These are phyloP conservation scores for Catonia carolina DNA, from an alignment of 2,888 invertebrate species.

Conservation along the genomic window DNA sequence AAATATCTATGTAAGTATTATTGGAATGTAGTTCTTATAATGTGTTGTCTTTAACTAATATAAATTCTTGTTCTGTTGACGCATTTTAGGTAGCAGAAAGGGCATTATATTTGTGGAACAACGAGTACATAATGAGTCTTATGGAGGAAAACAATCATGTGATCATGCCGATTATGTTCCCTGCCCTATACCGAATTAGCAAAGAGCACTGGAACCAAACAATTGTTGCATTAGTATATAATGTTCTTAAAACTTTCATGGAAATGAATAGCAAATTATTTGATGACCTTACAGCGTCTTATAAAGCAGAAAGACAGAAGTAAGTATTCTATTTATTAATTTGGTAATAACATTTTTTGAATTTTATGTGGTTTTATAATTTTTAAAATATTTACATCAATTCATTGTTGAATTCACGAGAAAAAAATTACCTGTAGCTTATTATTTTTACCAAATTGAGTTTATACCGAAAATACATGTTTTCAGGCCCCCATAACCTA, in stretches of 20 bases:
- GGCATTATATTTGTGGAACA: constrained; percentile 99
- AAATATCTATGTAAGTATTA: too few species aligned
- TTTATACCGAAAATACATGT: too few species aligned
- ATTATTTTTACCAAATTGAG: too few species aligned
- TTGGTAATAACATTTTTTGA: neutral
- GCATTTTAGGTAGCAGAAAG: constrained; percentile 89
- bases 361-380: too few species aligned
- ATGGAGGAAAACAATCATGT: constrained; percentile 98
- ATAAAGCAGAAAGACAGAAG: constrained; percentile 99
- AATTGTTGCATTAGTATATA: constrained; percentile 98
- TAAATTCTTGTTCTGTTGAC: too few species aligned
- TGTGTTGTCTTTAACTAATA: too few species aligned
- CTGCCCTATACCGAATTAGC: constrained; percentile 95
- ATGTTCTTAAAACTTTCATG: constrained; percentile 99
- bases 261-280: constrained; percentile 99
- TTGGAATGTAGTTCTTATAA: too few species aligned
- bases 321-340: constrained; percentile 48
- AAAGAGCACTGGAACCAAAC: constrained; percentile 99
- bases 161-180: constrained; percentile 99
- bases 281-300: constrained; percentile 96
- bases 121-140: constrained; percentile 98
- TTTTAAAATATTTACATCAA: neutral
- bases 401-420: constrained; percentile 14
- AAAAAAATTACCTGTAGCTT: too few species aligned
- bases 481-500: too few species aligned